Evolutionary conservation across 2,113 vertebrate genomes (phyloP).

Genomic region (Leptobrachium ailaonicum): DNA sequence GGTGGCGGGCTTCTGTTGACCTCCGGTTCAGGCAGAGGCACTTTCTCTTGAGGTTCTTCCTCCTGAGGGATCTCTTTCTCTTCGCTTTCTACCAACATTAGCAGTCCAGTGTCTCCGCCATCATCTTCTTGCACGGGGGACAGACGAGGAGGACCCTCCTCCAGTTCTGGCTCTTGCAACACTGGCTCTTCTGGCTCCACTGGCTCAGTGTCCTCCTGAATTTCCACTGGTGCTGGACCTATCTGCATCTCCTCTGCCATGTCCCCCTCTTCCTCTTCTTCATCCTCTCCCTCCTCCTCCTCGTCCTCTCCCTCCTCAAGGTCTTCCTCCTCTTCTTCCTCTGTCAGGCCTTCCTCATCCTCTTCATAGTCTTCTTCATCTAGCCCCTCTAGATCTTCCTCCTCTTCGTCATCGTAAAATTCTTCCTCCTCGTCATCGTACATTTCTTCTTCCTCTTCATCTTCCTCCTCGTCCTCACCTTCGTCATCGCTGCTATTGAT

Average conservation of each 20-base stretch:
- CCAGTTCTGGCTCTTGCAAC: constrained; percentile 1
- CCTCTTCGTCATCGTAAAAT: constrained; percentile 56
- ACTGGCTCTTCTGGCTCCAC: constrained; percentile 45
- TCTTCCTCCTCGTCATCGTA: constrained; percentile 40
- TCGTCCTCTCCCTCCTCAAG: constrained; percentile 71
- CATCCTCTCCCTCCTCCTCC: constrained; percentile 74
- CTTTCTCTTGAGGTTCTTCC: constrained; percentile 29
- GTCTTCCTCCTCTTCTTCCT: constrained; percentile 72
- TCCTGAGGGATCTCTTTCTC: constrained; percentile 8
- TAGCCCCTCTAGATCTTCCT: constrained; percentile 53
- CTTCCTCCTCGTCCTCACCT: constrained; percentile 70
- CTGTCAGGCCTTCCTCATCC: constrained; percentile 74
- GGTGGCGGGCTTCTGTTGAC: constrained; percentile 13
- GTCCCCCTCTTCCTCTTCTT: constrained; percentile 66
- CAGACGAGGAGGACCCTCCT: constrained; percentile 53
- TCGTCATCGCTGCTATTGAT: constrained; percentile 86
- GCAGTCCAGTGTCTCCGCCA: constrained; percentile 68
- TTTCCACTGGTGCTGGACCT: constrained; percentile 35
- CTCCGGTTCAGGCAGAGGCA: constrained; percentile 21
- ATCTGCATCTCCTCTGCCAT: constrained; percentile 49
- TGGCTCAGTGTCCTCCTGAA: constrained; percentile 49
- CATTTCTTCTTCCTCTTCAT: constrained; percentile 54
- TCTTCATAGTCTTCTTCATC: constrained; percentile 76
- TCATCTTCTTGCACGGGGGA: constrained; percentile 54
- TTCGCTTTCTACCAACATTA: constrained; percentile 45